A percentile compares a stretch with the other conserved stretches of the same genome.
Evolutionary conservation across 2,888 invertebrate species (phyloP).

Genomic region (Stictocephala bisonia): DNA sequence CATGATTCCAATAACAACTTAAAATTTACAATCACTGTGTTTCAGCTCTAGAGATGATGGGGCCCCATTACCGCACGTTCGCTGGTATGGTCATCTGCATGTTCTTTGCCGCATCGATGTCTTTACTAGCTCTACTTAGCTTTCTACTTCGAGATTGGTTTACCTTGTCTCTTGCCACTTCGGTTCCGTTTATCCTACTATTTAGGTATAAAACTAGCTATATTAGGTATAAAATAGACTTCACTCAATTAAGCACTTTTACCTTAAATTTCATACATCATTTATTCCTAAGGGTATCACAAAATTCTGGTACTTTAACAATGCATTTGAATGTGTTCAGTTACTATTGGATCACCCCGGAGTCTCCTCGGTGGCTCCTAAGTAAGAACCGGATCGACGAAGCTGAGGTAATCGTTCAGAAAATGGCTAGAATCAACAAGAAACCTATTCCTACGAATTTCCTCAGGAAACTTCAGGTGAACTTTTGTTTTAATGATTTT

Average conservation of each 20-base stretch:
- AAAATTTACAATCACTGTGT: neutral
- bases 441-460: slow-evolving; percentile 65
- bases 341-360: slow-evolving; percentile 76
- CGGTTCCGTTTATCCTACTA: slow-evolving; percentile 71
- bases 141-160: slow-evolving; percentile 73
- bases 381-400: slow-evolving; percentile 74
- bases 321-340: slow-evolving; percentile 63
- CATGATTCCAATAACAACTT: no score
- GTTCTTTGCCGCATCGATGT: slow-evolving; percentile 75
- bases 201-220: no score
- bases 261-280: no score
- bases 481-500: no score
- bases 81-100: slow-evolving; percentile 75
- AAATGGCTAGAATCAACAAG: slow-evolving; percentile 71
- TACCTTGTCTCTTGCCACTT: slow-evolving; percentile 71
- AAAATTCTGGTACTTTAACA: no score
- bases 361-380: slow-evolving; percentile 77
- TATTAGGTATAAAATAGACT: no score
- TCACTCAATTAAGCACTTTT: no score
- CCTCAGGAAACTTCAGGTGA: slow-evolving; percentile 72
- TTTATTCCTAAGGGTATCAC: no score
- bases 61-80: slow-evolving; percentile 71
- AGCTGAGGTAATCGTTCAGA: slow-evolving; percentile 73
- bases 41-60: slow-evolving; percentile 72
- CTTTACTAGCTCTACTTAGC: slow-evolving; percentile 71